phyloP scores from a whole-genome alignment of 2,113 vertebrate genomes.

The Pristiophorus japonicus region DNA sequence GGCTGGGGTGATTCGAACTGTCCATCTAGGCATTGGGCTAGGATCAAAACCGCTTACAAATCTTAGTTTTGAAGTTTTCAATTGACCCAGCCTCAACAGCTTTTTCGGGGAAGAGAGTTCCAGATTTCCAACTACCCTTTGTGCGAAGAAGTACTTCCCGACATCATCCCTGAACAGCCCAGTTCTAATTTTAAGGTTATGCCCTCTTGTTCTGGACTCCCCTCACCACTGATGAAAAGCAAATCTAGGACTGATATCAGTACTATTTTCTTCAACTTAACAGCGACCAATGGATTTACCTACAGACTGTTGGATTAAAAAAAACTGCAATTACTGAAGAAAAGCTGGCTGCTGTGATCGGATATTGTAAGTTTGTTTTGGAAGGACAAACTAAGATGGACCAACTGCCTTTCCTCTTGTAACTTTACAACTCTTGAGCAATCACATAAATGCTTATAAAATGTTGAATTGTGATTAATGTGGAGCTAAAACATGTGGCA shows the following conservation, averaged over 20 bases:
- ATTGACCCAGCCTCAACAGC: no score
- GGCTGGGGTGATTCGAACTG: no score
- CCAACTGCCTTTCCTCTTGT: not conserved
- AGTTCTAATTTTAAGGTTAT: no score
- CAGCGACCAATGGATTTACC: not conserved
- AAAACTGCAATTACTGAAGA: not conserved
- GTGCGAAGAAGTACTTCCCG: not conserved
- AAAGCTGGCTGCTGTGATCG: not conserved
- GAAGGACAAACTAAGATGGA: not conserved
- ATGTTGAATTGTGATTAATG: not conserved
- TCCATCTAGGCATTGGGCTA: no score
- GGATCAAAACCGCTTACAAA: no score
- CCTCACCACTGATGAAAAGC: no score
- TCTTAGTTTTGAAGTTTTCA: no score
- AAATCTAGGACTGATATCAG: not conserved
- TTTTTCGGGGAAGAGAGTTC: not conserved
- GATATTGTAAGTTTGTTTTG: not conserved
- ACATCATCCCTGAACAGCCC: no score
- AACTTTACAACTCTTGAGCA: not conserved
- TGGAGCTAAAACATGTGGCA: not conserved
- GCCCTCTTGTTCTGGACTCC: no score
- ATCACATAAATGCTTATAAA: not conserved
- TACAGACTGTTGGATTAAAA: not conserved
- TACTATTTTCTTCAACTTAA: not conserved
- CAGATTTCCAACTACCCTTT: not conserved